These are phyloP conservation scores for Muricea muricata DNA, from an alignment of 92 coral and sea anemone species.

Conservation along the genomic window DNA sequence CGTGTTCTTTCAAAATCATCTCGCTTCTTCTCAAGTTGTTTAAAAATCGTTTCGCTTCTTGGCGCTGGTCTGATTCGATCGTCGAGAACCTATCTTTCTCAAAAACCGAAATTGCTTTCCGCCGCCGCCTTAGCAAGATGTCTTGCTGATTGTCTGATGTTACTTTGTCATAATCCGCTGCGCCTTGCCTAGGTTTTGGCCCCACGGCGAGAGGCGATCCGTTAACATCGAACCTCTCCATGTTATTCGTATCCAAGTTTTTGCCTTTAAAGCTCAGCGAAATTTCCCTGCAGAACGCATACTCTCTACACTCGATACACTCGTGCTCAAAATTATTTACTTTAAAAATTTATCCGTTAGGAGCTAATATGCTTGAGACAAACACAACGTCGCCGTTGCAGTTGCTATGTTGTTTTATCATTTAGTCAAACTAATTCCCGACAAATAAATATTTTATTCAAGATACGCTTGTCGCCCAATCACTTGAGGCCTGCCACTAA, in stretches of 20 bases:
- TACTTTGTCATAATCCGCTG: conserved; percentile 73
- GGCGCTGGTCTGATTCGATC: conserved; percentile 67
- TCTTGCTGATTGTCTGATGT: conserved; percentile 78
- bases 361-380: background rate
- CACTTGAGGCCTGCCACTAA: background rate
- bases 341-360: background rate
- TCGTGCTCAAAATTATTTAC: background rate
- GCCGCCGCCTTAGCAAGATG: conserved; percentile 53
- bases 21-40: conserved; percentile 72
- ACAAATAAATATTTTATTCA: conserved; percentile 36
- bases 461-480: background rate
- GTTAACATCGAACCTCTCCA: background rate
- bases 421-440: conserved; percentile 23
- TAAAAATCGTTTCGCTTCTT: conserved; percentile 76
- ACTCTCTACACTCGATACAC: background rate
- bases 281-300: no score
- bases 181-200: background rate
- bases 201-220: background rate
- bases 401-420: conserved; percentile 39
- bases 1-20: conserved; percentile 73
- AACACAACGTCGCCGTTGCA: background rate
- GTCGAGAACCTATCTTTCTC: conserved; percentile 62
- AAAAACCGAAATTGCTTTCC: conserved; percentile 30
- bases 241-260: background rate
- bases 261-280: no score